Percentiles rank a stretch among this genome's conserved stretches.
These are phyloP conservation scores for Drosophila robusta DNA, from an alignment of 2,888 invertebrate species.

Conservation along the genomic window DNA sequence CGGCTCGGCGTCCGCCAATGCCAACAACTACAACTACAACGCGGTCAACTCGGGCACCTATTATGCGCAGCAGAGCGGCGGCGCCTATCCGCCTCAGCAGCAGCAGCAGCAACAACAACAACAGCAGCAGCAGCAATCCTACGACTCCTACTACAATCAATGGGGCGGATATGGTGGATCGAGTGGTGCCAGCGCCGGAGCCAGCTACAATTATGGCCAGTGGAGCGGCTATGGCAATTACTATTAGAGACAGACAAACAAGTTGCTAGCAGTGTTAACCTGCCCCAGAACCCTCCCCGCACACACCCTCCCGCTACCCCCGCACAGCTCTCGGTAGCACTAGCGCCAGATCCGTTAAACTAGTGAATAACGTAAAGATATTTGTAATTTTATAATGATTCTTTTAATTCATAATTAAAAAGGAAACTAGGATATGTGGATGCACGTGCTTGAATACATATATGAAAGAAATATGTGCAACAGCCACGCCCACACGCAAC, in stretches of 20 bases:
- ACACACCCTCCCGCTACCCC: neutral
- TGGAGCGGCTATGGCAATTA: slow-evolving; percentile 87
- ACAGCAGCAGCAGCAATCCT: slow-evolving; percentile 76
- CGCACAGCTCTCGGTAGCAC: neutral
- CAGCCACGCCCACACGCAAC: slow-evolving; percentile 29
- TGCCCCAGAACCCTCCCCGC: neutral
- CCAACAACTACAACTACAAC: slow-evolving; percentile 79
- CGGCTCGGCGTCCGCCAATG: slow-evolving; percentile 80
- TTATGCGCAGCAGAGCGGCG: slow-evolving; percentile 74
- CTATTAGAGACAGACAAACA: slow-evolving; percentile 68
- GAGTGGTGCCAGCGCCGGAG: slow-evolving; percentile 40
- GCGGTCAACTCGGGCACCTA: slow-evolving; percentile 78
- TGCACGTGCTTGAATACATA: slow-evolving; percentile 23
- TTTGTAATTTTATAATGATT: slow-evolving; percentile 65
- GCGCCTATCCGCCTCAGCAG: slow-evolving; percentile 69
- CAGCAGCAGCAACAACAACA: slow-evolving; percentile 49
- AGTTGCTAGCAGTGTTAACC: neutral
- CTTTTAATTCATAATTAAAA: slow-evolving; percentile 40
- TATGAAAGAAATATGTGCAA: slow-evolving; percentile 24
- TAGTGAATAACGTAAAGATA: slow-evolving; percentile 55
- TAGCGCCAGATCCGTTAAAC: slow-evolving; percentile 43
- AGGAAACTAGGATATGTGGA: slow-evolving; percentile 20
- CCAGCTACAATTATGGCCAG: slow-evolving; percentile 86
- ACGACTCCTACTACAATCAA: slow-evolving; percentile 87
- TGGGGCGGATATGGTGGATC: slow-evolving; percentile 86